These are phyloP conservation scores for Pleuronectes platessa DNA, from an alignment of 2,113 vertebrate genomes.

Conservation along the genomic window DNA sequence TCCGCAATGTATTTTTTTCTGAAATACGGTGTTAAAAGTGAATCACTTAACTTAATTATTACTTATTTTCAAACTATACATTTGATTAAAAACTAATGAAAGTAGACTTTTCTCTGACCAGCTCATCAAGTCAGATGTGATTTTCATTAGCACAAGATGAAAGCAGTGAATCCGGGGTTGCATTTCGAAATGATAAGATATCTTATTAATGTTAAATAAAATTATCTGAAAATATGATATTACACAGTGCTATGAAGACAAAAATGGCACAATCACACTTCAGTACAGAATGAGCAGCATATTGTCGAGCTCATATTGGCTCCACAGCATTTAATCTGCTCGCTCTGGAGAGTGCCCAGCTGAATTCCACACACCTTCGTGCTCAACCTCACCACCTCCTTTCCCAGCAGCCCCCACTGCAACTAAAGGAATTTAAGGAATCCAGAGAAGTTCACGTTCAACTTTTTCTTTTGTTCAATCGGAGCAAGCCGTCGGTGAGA, in stretches of 20 bases:
- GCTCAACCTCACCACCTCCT: conserved; percentile 11
- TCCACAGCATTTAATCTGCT: conserved; percentile 38
- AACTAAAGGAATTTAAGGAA: background rate
- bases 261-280: conserved; percentile 10
- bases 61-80: background rate
- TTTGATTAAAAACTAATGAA: background rate
- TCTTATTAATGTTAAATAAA: background rate
- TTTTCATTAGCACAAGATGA: conserved; percentile 11
- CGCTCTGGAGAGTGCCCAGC: conserved; percentile 15
- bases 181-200: background rate
- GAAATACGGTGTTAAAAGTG: background rate
- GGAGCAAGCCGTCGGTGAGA: background rate
- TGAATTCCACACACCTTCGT: conserved; percentile 20
- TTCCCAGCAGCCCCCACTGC: background rate
- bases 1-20: no score
- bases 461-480: background rate
- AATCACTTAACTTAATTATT: background rate
- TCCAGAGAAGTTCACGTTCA: background rate
- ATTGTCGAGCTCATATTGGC: background rate
- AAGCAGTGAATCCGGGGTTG: conserved; percentile 11
- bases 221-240: background rate
- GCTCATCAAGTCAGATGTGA: background rate
- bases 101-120: no score
- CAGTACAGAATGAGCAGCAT: no score
- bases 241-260: background rate